Percentiles rank a stretch among this genome's conserved stretches.
Evolutionary conservation across 2,113 vertebrate genomes (phyloP).

Genomic region (Motacilla alba): DNA sequence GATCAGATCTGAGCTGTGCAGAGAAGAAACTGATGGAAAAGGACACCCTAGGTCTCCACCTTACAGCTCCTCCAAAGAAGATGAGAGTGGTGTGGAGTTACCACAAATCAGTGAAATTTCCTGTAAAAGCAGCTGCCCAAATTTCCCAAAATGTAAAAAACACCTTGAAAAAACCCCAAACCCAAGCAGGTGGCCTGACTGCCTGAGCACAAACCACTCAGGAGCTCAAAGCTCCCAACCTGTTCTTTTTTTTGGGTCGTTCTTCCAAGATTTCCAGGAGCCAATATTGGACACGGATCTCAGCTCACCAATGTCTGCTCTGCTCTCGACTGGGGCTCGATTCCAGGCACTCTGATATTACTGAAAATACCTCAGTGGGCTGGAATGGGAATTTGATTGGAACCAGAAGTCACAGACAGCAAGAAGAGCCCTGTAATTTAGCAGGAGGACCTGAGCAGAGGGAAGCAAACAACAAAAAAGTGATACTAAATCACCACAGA

Average conservation of each 20-base stretch:
- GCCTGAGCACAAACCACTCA: neutral
- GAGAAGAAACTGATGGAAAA: neutral
- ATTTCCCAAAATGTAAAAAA: neutral
- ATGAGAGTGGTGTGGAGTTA: neutral
- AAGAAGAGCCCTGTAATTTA: neutral
- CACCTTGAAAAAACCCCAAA: neutral
- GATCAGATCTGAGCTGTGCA: neutral
- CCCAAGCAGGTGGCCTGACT: neutral
- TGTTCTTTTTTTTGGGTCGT: neutral
- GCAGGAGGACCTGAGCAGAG: neutral
- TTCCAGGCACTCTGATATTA: neutral
- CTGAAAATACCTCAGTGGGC: neutral
- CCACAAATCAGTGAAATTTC: neutral
- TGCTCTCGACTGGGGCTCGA: neutral
- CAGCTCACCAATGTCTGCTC: neutral
- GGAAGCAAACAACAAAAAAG: neutral
- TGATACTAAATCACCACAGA: neutral
- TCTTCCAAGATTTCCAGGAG: neutral
- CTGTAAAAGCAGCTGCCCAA: neutral
- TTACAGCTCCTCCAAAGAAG: neutral
- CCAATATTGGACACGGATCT: neutral
- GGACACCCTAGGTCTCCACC: neutral
- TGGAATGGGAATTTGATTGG: conserved; percentile 6
- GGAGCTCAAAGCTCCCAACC: neutral
- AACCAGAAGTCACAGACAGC: neutral